Evolutionary conservation across 2,797 vertebrate species (phyloP).

Genomic region (Lacerta viridis): DNA sequence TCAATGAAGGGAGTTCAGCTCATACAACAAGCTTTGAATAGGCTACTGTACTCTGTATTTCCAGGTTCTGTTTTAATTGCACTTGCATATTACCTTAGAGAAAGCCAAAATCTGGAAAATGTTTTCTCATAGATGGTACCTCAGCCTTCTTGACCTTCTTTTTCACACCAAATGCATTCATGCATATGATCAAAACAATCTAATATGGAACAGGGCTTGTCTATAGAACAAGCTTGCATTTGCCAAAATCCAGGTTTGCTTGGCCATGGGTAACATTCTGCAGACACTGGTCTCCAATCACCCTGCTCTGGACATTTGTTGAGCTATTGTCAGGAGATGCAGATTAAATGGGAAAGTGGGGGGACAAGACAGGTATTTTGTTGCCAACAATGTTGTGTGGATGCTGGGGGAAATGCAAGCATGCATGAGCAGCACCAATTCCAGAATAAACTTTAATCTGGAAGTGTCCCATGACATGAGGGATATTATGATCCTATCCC

Average conservation of each 20-base stretch:
- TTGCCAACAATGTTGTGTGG: too few species aligned
- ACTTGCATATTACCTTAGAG: conserved; percentile 77
- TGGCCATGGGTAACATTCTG: background rate
- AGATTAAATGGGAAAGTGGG: background rate
- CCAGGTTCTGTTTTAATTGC: conserved; percentile 80
- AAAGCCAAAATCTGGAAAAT: conserved; percentile 79
- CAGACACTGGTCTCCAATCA: background rate
- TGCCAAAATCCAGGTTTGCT: conserved; percentile 15
- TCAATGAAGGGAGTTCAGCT: conserved; percentile 80
- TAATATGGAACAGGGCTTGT: conserved; percentile 51
- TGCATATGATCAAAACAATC: conserved; percentile 71
- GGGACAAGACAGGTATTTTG: background rate
- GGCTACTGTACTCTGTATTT: conserved; percentile 79
- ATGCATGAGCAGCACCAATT: too few species aligned
- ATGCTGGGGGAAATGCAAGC: too few species aligned
- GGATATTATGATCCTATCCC: too few species aligned
- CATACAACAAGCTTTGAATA: conserved; percentile 78
- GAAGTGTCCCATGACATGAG: too few species aligned
- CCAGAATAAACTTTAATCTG: too few species aligned
- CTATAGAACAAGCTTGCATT: conserved; percentile 11
- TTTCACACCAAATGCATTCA: conserved; percentile 74
- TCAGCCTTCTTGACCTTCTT: conserved; percentile 76
- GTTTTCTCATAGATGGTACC: conserved; percentile 77
- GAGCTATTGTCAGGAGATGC: background rate
- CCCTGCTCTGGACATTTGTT: background rate